Conservation (phyloP, 2,797 vertebrate species). For the Myripristis jacobus region DNA sequence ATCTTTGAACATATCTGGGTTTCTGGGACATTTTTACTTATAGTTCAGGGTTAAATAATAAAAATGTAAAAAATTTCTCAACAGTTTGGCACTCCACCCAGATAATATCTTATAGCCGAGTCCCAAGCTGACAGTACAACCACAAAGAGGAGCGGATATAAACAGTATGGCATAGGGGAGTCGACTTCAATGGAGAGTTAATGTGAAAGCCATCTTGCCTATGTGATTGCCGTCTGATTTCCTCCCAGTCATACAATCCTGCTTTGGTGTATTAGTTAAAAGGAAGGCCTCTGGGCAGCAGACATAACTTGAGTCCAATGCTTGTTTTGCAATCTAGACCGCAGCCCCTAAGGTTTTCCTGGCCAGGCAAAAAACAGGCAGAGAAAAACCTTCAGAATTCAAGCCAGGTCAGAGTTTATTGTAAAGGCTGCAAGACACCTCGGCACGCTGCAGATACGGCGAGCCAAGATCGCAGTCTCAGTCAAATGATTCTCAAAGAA, state of each 20-base stretch:
- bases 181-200: constrained; percentile 15
- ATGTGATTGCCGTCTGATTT: constrained; percentile 51
- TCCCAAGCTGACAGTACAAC: no score
- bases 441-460: background rate
- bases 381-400: constrained; percentile 37
- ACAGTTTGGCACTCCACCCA: no score
- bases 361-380: constrained; percentile 40
- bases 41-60: no score
- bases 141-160: constrained; percentile 12
- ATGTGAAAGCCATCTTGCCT: constrained; percentile 59
- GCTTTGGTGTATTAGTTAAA: constrained; percentile 50
- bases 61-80: no score
- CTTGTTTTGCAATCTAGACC: constrained; percentile 63
- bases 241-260: constrained; percentile 42
- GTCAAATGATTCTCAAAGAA: no score
- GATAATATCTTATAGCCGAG: no score
- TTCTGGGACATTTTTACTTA: no score
- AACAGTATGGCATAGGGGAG: background rate
- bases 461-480: constrained; percentile 1
- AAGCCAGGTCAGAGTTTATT: constrained; percentile 15
- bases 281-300: constrained; percentile 57
- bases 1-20: no score
- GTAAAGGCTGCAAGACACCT: constrained; percentile 5
- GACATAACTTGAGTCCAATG: constrained; percentile 44
- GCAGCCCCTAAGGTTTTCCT: constrained; percentile 23